Evolutionary conservation across 2,797 vertebrate genomes (phyloP), one percentile per base, ranked within the genome.

Genomic region (Notoglanidium macrostoma): DNA sequence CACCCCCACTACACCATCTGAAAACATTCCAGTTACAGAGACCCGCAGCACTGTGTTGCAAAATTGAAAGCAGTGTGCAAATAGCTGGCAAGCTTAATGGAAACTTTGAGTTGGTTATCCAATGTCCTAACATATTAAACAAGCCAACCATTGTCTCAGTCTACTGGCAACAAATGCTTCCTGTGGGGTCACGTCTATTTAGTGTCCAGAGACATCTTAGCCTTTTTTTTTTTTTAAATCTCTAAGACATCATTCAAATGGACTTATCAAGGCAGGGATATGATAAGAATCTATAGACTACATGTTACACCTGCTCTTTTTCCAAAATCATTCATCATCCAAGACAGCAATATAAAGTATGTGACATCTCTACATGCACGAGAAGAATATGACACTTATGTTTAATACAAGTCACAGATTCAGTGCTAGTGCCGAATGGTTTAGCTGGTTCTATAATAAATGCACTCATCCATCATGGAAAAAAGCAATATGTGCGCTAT

Each of bases 81-180:
- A 83, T 65, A 32, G 63, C 86, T 90, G 90, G 88, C 88, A 59
- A 70, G 55, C 72, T 15, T 61, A 73, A 83, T 88, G 88, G 88
- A 89, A 89, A 88, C 84, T 89, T 68, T 90, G 83, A 86, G 76
- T 84, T 82, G 79, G 80, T 65, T 57, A 84, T 79, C 73, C 65
- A 82, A 74, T 81, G 79, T 86, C 84, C 87, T 77, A 73, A 77
- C 87, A 77, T 77, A 83, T 76, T 35, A 68, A 83, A 86, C 87
- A 83, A 86, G 87, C 84, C 76, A 76, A 83, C 59, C 72, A 77
- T 88, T 86, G 70, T 88, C 87, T 86, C 84, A 85, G 77, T 59
- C n/a, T 82, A 55, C 84, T 88, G 78, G 78, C 77, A 74, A 76
- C 83, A 32, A 29, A 82, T 40, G 46, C 83, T 88, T 76, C 61